Conservation (phyloP, 2,888 invertebrate genomes). For the Plagodis dolabraria region DNA sequence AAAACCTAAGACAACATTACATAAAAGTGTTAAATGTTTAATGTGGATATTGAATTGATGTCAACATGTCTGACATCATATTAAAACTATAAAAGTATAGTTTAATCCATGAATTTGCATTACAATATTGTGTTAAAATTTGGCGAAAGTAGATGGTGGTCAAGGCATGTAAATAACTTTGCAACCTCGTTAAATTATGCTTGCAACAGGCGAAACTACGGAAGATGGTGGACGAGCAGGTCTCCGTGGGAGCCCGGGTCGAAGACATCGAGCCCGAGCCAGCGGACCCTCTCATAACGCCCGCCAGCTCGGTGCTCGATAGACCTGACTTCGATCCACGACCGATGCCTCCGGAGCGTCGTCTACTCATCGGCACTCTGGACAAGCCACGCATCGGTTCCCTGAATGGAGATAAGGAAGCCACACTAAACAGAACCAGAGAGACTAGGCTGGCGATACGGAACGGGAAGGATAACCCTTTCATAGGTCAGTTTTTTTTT, state of each 20-base stretch:
- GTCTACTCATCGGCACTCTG: slow-evolving; percentile 73
- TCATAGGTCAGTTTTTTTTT: slow-evolving; percentile 61
- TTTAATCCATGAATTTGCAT: too few species aligned
- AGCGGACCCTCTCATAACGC: slow-evolving; percentile 83
- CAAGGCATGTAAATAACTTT: not conserved
- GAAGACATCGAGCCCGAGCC: slow-evolving; percentile 82
- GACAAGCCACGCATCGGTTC: slow-evolving; percentile 78
- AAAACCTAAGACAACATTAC: too few species aligned
- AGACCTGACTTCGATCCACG: slow-evolving; percentile 66
- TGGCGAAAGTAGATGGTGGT: not conserved
- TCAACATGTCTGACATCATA: too few species aligned
- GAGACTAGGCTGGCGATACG: slow-evolving; percentile 70
- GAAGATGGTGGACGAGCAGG: slow-evolving; percentile 96
- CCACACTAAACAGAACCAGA: slow-evolving; percentile 70
- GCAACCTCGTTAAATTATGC: not conserved
- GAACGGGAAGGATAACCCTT: slow-evolving; percentile 80
- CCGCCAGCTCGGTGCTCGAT: slow-evolving; percentile 75
- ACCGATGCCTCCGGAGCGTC: slow-evolving; percentile 72
- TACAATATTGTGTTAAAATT: not conserved
- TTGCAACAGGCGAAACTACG: slow-evolving; percentile 89
- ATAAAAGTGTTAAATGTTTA: too few species aligned
- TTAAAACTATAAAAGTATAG: too few species aligned
- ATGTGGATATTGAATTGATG: too few species aligned
- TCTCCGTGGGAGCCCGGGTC: slow-evolving; percentile 87
- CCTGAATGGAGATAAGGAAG: slow-evolving; percentile 74